These are phyloP conservation scores for Myrmophylax atrothorax DNA, from an alignment of 2,113 vertebrate species.

Conservation along the genomic window DNA sequence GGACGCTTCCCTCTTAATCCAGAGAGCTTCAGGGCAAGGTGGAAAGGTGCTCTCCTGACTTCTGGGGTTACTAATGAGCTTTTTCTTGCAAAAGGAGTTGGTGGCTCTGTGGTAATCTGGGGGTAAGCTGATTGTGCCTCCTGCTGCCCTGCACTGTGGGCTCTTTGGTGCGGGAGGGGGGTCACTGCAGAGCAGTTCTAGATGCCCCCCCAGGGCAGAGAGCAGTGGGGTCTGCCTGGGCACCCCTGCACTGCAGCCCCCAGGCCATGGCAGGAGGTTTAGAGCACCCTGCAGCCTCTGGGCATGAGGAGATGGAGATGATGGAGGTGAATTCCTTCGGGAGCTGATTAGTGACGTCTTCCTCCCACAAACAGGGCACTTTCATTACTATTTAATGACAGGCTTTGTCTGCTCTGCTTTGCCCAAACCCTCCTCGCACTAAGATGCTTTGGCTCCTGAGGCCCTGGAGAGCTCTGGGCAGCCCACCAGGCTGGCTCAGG, in stretches of 20 bases:
- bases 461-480: neutral
- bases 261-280: neutral
- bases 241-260: neutral
- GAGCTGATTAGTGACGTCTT: neutral
- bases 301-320: neutral
- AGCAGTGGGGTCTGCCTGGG: neutral
- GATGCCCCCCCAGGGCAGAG: neutral
- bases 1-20: neutral
- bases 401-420: neutral
- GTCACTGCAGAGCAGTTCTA: neutral
- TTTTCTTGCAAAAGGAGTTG: neutral
- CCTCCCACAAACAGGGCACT: neutral
- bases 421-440: neutral
- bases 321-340: neutral
- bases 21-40: neutral
- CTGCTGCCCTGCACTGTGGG: neutral
- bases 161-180: neutral
- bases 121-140: neutral
- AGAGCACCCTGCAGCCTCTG: neutral
- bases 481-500: neutral
- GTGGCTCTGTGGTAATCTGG: neutral
- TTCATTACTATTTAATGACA: neutral
- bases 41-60: neutral
- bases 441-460: neutral
- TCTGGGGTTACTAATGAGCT: neutral